These are phyloP conservation scores for Chaitophorus viminalis DNA, from an alignment of 2,888 invertebrate genomes.

Conservation along the genomic window DNA sequence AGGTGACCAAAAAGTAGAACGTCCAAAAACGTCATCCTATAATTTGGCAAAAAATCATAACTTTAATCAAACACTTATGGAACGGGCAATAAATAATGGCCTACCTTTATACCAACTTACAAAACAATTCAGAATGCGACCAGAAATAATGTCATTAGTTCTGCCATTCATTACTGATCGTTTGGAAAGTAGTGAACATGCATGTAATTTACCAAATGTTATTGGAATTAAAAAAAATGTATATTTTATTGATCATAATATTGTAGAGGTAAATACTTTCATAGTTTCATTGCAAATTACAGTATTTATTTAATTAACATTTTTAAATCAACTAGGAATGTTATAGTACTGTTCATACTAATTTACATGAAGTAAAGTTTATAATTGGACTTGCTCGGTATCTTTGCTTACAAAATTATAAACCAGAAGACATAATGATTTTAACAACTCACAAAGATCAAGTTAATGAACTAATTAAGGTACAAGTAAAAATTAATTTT, in stretches of 20 bases:
- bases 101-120: constrained; percentile 41
- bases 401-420: constrained; percentile 73
- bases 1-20: constrained; percentile 67
- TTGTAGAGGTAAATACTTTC: constrained; percentile 70
- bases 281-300: background rate
- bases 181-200: constrained; percentile 73
- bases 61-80: constrained; percentile 57
- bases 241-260: constrained; percentile 76
- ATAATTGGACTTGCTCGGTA: constrained; percentile 73
- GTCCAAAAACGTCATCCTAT: constrained; percentile 69
- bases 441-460: constrained; percentile 75
- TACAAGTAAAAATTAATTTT: constrained; percentile 65
- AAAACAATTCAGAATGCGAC: constrained; percentile 59
- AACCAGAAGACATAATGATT: constrained; percentile 75
- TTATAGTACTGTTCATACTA: constrained; percentile 73
- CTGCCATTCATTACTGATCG: constrained; percentile 77
- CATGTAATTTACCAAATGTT: constrained; percentile 71
- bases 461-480: constrained; percentile 42
- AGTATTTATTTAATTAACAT: background rate
- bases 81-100: constrained; percentile 52
- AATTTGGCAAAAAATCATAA: constrained; percentile 66
- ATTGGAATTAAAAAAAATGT: constrained; percentile 74
- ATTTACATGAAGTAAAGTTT: constrained; percentile 75
- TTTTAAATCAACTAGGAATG: constrained; percentile 65
- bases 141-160: constrained; percentile 56